These are phyloP conservation scores for Ellobius talpinus DNA, from an alignment of 2,113 vertebrate species.

Conservation along the genomic window DNA sequence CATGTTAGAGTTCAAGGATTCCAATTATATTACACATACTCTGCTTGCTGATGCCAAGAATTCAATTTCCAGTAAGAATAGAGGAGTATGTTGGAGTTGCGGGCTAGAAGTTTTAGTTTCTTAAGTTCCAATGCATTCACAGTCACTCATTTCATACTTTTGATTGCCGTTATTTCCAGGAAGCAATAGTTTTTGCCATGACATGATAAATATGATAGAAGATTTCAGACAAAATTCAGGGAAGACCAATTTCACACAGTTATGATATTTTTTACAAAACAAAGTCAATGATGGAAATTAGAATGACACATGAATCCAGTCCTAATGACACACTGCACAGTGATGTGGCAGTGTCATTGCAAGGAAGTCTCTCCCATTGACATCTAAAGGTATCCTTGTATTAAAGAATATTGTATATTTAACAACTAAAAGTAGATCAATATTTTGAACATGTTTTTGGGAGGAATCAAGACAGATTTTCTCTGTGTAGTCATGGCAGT, in stretches of 20 bases:
- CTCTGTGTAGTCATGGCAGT: background rate
- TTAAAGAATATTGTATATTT: background rate
- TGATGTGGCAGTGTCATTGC: background rate
- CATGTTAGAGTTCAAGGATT: constrained; percentile 48
- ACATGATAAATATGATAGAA: constrained; percentile 46
- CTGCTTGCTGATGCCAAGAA: background rate
- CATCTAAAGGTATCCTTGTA: background rate
- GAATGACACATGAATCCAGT: background rate
- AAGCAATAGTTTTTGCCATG: background rate
- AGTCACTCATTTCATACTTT: background rate
- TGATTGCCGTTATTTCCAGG: background rate
- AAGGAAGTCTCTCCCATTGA: background rate
- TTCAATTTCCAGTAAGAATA: constrained; percentile 61
- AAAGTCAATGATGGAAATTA: background rate
- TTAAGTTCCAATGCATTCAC: background rate
- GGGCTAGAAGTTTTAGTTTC: background rate
- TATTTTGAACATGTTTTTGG: background rate
- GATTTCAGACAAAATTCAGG: background rate
- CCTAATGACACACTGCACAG: background rate
- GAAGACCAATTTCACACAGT: background rate
- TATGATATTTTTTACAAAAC: background rate
- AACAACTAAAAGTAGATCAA: background rate
- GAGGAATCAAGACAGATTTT: background rate
- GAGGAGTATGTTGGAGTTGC: background rate
- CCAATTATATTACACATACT: constrained; percentile 45